These are phyloP conservation scores for Oreortyx pictus DNA, from an alignment of 2,797 vertebrate species.

Conservation along the genomic window DNA sequence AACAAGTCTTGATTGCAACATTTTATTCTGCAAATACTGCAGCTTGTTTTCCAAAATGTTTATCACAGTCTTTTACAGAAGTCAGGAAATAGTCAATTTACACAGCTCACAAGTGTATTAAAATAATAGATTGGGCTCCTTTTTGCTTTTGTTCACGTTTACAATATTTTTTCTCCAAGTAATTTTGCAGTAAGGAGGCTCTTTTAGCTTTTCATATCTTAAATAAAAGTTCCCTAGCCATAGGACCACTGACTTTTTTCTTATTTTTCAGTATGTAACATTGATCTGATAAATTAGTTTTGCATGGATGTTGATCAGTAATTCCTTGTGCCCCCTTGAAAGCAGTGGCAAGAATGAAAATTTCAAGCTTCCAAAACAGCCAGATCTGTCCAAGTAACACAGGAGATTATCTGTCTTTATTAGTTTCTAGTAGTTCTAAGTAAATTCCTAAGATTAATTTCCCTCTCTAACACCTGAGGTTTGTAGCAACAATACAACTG, in stretches of 20 bases:
- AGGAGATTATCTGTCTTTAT: slow-evolving; percentile 43
- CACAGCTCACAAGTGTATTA: background rate
- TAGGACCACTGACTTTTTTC: background rate
- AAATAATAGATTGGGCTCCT: background rate
- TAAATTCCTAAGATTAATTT: slow-evolving; percentile 27
- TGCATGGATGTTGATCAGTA: background rate
- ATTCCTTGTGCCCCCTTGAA: background rate
- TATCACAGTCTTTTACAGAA: background rate
- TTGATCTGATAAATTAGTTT: background rate
- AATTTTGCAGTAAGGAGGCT: background rate
- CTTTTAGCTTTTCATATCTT: background rate
- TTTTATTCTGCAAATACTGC: background rate
- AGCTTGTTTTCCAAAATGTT: background rate
- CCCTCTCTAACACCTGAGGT: slow-evolving; percentile 35
- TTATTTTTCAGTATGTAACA: background rate
- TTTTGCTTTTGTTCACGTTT: background rate
- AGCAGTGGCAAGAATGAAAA: slow-evolving; percentile 11
- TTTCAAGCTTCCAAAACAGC: background rate
- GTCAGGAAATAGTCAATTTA: background rate
- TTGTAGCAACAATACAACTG: slow-evolving; percentile 34
- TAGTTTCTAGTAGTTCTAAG: slow-evolving; percentile 10
- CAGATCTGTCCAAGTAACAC: slow-evolving; percentile 23
- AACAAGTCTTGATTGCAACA: background rate
- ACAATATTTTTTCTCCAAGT: background rate
- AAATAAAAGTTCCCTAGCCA: background rate